phyloP scores from a whole-genome alignment of 2,888 invertebrate genomes.

The Spodoptera littoralis region DNA sequence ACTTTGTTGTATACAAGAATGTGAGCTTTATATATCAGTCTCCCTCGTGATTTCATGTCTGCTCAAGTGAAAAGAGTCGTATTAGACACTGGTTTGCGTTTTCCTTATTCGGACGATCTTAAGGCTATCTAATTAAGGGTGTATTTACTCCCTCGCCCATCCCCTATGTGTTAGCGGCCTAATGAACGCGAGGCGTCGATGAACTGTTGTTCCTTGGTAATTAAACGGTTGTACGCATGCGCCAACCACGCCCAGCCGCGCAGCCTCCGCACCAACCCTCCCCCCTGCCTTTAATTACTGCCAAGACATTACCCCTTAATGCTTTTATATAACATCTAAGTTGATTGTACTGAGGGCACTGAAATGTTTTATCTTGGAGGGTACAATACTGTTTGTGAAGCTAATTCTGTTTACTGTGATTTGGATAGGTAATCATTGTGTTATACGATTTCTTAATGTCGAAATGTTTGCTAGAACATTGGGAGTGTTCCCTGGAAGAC shows the following conservation, averaged over 20 bases:
- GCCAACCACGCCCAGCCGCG: conserved; percentile 84
- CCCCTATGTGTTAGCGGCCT: conserved; percentile 68
- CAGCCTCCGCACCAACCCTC: conserved; percentile 79
- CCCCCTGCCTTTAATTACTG: conserved; percentile 82
- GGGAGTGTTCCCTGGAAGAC: too few relatives aligned
- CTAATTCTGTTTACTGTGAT: conserved; percentile 38
- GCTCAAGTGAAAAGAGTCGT: conserved; percentile 19
- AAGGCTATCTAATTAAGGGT: conserved; percentile 58
- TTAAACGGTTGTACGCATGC: conserved; percentile 84
- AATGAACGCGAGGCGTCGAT: conserved; percentile 86
- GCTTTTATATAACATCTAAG: conserved; percentile 72
- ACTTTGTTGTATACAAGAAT: background rate
- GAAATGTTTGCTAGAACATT: too few relatives aligned
- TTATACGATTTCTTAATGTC: background rate
- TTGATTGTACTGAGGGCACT: conserved; percentile 42
- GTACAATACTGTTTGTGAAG: conserved; percentile 25
- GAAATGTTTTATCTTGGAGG: conserved; percentile 33
- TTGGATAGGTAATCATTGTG: conserved; percentile 18
- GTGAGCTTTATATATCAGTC: conserved; percentile 23
- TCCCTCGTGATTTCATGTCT: conserved; percentile 23
- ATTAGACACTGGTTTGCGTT: conserved; percentile 1
- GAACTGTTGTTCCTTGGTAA: conserved; percentile 82
- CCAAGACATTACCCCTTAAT: conserved; percentile 87
- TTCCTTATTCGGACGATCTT: conserved; percentile 43
- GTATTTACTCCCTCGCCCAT: conserved; percentile 58